Evolutionary conservation across 2,888 invertebrate species (phyloP).

Genomic region (Euzophera pinguis): DNA sequence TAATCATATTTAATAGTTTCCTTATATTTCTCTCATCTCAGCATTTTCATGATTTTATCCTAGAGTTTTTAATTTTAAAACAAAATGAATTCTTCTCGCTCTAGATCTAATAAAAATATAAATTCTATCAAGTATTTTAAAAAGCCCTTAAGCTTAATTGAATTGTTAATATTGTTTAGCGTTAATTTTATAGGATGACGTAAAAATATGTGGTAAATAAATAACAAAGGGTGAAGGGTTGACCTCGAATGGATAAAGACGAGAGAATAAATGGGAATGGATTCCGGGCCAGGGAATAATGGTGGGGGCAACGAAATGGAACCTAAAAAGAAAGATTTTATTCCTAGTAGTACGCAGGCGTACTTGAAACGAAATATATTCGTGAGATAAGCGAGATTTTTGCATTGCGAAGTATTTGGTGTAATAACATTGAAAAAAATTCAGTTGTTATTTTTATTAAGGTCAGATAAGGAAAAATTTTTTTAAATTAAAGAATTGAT

Average conservation of each 20-base stretch:
- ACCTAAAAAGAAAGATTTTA: constrained; percentile 29
- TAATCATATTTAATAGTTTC: too few relatives aligned
- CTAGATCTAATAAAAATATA: too few relatives aligned
- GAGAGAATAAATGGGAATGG: constrained; percentile 46
- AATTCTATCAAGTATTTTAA: neutral
- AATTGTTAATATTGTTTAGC: neutral
- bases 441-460: too few relatives aligned
- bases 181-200: constrained; percentile 5
- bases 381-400: constrained; percentile 19
- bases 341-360: constrained; percentile 13
- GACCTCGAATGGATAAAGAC: constrained; percentile 37
- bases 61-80: too few relatives aligned
- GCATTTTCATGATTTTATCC: too few relatives aligned
- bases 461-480: too few relatives aligned
- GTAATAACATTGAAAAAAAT: too few relatives aligned
- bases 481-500: too few relatives aligned
- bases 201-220: constrained; percentile 24
- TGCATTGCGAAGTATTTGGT: constrained; percentile 3
- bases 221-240: constrained; percentile 48
- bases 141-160: neutral
- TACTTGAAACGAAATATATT: constrained; percentile 23
- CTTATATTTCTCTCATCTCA: too few relatives aligned
- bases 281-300: constrained; percentile 36
- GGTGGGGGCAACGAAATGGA: constrained; percentile 31
- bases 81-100: too few relatives aligned